Evolutionary conservation across 1,140 invertebrate species (phyloP), one percentile per base, ranked within the genome.

Genomic region (Alviniconcha marisindica): DNA sequence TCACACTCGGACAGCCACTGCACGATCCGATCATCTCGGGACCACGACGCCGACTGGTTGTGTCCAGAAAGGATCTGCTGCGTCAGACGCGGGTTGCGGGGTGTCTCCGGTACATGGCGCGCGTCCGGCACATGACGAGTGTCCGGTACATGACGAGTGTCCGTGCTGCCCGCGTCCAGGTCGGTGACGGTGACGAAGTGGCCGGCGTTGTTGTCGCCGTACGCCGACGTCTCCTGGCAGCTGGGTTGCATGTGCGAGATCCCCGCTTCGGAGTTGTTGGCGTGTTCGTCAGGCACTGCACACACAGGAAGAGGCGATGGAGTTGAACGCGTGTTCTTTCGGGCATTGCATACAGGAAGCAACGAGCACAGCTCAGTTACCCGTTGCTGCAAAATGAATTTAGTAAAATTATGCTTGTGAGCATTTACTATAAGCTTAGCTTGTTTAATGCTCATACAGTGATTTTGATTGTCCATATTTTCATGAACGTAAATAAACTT

Each of bases 171-270:
- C 33, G 69, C 36, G 69, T 42, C 69, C 33, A 71, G 69, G 69
- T 71, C 69, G 36, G 69, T 71, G 69, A 71, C 31, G 36, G 69
- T 71, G 36, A 71, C 69, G 69, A 71, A 71, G 69, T 36, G 69
- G 69, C 36, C 36, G 7, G 69, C 36, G 69, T 71, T 71, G 10
- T 71, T 71, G 69, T 71, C 69, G 7, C 24, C 69, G 14, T 33
- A 40, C 33, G 36, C 36, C 33, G 31, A 36, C 33, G 69, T 71
- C 5, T 40, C 69, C 28, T 33, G 36, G 69, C 36, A 24, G 38
- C 69, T 71, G 36, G 69, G 69, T 14, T 71, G 69, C 36, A 36
- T 38, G 69, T 71, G 12, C 18, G 69, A 71, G 33, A 71, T 36
- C 10, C 31, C 69, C 36, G 69, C 36, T 10, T 71, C 69, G 7